Percentiles rank a stretch among this genome's conserved stretches.
Evolutionary conservation across 2,797 vertebrate genomes (phyloP).

Genomic region (Coluber constrictor): DNA sequence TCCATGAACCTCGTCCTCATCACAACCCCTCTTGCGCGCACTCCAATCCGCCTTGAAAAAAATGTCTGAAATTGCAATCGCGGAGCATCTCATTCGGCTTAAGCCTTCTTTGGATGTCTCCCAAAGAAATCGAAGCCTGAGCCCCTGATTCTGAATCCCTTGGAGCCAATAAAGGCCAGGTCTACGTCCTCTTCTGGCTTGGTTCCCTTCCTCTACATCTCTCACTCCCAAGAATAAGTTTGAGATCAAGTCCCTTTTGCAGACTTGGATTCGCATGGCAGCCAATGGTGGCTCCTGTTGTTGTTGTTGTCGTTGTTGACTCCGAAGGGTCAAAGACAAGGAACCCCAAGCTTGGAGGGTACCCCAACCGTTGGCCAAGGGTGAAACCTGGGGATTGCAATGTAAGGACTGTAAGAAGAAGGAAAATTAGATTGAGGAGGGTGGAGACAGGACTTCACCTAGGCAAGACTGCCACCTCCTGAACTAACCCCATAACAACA

Average conservation of each 20-base stretch:
- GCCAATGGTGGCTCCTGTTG: not conserved
- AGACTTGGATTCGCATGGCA: not conserved
- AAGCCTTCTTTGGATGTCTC: too few relatives aligned
- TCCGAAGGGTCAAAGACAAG: not conserved
- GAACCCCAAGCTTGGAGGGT: not conserved
- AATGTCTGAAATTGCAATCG: not conserved
- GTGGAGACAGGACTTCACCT: too few relatives aligned
- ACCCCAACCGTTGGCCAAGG: not conserved
- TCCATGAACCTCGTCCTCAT: too few relatives aligned
- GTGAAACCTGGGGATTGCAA: not conserved
- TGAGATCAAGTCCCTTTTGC: not conserved
- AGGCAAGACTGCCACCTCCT: not conserved
- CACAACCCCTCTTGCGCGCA: not conserved
- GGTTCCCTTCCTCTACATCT: not conserved
- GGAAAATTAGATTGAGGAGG: not conserved
- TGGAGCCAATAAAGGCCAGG: too few relatives aligned
- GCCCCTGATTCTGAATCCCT: too few relatives aligned
- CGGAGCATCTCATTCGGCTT: too few relatives aligned
- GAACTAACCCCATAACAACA: not conserved
- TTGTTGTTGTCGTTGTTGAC: not conserved
- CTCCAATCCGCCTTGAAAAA: not conserved
- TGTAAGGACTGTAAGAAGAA: not conserved
- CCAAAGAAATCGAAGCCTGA: too few relatives aligned
- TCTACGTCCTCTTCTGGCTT: not conserved
- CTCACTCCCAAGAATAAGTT: not conserved